Percentiles rank a stretch among this genome's conserved stretches.
Evolutionary conservation across 2,888 invertebrate species (phyloP).

Genomic region (Ochlodes sylvanus): DNA sequence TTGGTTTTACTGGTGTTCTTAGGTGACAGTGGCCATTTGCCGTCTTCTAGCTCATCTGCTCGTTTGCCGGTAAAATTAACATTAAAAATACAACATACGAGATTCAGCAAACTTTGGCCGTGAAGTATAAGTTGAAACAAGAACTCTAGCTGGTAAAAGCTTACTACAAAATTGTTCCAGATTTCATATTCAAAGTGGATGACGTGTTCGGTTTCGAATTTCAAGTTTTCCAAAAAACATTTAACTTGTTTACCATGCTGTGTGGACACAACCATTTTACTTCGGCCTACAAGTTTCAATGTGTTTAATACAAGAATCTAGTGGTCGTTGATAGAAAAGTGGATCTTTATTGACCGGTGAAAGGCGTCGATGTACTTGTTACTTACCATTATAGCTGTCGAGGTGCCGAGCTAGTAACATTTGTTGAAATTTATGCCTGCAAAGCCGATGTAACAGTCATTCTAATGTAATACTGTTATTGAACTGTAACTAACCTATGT

Average conservation of each 20-base stretch:
- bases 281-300: conserved; percentile 48
- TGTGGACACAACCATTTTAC: conserved; percentile 19
- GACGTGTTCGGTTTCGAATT: conserved; percentile 18
- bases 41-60: too few relatives aligned
- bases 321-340: conserved; percentile 70
- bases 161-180: background rate
- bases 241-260: conserved; percentile 45
- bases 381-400: conserved; percentile 55
- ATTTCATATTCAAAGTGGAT: conserved; percentile 12
- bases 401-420: conserved; percentile 53
- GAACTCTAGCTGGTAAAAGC: background rate
- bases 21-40: too few relatives aligned
- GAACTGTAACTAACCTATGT: conserved; percentile 31
- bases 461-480: conserved; percentile 41
- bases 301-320: conserved; percentile 55
- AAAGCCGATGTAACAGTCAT: conserved; percentile 51
- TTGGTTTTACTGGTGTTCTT: too few relatives aligned
- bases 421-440: conserved; percentile 60
- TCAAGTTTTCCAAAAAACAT: conserved; percentile 41
- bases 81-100: too few relatives aligned
- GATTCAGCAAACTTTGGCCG: too few relatives aligned
- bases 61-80: too few relatives aligned
- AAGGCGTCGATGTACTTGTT: conserved; percentile 58
- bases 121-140: background rate
- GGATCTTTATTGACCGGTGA: conserved; percentile 74